These are phyloP conservation scores for Tenualosa thibaudeaui DNA, from an alignment of 2,797 vertebrate species.

Conservation along the genomic window DNA sequence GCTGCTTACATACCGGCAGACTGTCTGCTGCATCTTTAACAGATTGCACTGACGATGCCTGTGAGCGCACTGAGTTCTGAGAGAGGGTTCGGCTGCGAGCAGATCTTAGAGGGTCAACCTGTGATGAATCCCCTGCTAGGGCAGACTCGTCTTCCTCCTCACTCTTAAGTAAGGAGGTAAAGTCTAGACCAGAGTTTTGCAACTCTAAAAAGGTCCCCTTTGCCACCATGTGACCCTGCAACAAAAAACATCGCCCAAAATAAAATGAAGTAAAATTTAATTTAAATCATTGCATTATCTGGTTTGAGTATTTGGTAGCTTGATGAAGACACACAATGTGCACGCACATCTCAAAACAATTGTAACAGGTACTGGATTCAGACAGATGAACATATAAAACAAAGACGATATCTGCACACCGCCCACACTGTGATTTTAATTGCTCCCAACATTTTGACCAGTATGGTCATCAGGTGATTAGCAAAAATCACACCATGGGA, in stretches of 20 bases:
- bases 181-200: constrained; percentile 87
- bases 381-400: too few relatives aligned
- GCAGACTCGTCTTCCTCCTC: constrained; percentile 81
- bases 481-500: too few relatives aligned
- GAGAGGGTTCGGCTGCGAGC: constrained; percentile 81
- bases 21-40: constrained; percentile 80
- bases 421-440: too few relatives aligned
- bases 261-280: not conserved
- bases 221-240: constrained; percentile 87
- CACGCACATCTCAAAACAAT: too few relatives aligned
- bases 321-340: too few relatives aligned
- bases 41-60: constrained; percentile 79
- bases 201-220: constrained; percentile 87
- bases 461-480: too few relatives aligned
- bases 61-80: constrained; percentile 82
- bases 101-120: constrained; percentile 55
- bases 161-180: constrained; percentile 87
- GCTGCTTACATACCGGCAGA: constrained; percentile 72
- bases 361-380: too few relatives aligned
- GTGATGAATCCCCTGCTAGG: constrained; percentile 44
- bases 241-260: not conserved
- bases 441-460: too few relatives aligned
- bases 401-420: too few relatives aligned
- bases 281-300: too few relatives aligned
- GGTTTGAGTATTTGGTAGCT: not conserved